phyloP scores from a whole-genome alignment of 2,888 invertebrate species.

The Synergus umbraculus region DNA sequence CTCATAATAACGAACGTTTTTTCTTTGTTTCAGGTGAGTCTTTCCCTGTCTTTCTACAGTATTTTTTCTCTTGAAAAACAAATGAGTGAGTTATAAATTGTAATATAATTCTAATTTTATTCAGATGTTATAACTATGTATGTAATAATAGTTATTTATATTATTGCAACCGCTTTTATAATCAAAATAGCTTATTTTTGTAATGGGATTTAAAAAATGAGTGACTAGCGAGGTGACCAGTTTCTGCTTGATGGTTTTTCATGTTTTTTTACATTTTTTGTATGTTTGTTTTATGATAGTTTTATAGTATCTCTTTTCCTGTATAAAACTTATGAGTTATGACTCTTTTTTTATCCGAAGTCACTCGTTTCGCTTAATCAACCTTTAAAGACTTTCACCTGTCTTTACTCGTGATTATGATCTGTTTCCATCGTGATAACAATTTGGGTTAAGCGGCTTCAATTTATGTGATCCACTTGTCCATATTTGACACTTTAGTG shows the following conservation, averaged over 20 bases:
- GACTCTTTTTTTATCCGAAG: slow-evolving; percentile 8
- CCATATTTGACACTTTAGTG: background rate
- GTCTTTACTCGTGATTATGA: slow-evolving; percentile 32
- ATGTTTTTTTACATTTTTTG: background rate
- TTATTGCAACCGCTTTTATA: too few species aligned
- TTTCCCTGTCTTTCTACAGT: background rate
- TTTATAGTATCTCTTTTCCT: background rate
- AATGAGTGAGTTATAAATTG: slow-evolving; percentile 22
- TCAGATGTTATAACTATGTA: too few species aligned
- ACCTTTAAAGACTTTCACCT: slow-evolving; percentile 34
- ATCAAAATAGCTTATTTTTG: background rate
- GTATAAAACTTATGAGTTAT: background rate
- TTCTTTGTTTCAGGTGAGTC: slow-evolving; percentile 31
- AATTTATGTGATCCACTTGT: slow-evolving; percentile 9
- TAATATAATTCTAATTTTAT: background rate
- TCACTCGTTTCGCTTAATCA: slow-evolving; percentile 32
- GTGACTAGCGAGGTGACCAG: background rate
- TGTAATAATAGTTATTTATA: too few species aligned
- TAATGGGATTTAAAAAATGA: background rate
- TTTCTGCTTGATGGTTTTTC: background rate
- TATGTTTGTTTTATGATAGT: background rate
- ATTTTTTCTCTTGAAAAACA: background rate
- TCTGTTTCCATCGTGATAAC: slow-evolving; percentile 31
- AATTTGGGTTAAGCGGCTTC: slow-evolving; percentile 33
- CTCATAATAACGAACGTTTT: background rate